Evolutionary conservation across 2,888 invertebrate genomes (phyloP), one percentile per base, ranked within the genome.

Genomic region (Nomada ruficornis): DNA sequence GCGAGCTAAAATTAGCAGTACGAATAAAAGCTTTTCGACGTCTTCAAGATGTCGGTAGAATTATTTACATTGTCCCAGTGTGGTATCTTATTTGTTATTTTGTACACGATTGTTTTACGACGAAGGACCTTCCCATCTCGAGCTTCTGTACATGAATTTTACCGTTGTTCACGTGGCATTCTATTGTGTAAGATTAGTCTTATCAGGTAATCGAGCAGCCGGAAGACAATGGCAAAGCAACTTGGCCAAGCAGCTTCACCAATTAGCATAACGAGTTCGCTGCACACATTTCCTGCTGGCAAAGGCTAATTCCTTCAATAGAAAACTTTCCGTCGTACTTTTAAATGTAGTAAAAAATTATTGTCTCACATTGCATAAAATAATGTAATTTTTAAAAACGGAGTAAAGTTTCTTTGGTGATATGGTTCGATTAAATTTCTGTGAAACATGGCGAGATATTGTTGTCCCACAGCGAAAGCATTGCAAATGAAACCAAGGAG

Each of bases 251-350:
- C 64, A 81, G 62, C 78, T 71, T 74, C 82, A 70, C 79, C 77
- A 84, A 82, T 86, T 86, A 86, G 84, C 82, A 82, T 82, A 86
- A 86, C 84, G 80, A 82, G 78, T 55, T 75, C 77, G 78, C 72
- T 64, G 71, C 64, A 62, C 76, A 52, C 64, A 63, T 65, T 84
- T 85, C 80, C 78, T 73, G 80, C 20, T 54, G 20, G 57, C 15
- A 62, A 64, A 76, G 76, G 68, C 70, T 23, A 13, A 10, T 55
- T 47, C 63, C 63, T 74, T 76, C 76, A 65, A 65, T 75, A 57
- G 50, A 50, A 72, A 62, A 59, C 80, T 36, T 47, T 67, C 26
- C 52, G 67, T 62, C 63, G 11, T 47, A 62, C 13, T 60, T 20
- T 18, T 36, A 23, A 20, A 62, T 67, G 63, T 57, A 74, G 13